Base-by-base conservation (phyloP, 2,797 vertebrate genomes). In the Nothura maculosa region DNA sequence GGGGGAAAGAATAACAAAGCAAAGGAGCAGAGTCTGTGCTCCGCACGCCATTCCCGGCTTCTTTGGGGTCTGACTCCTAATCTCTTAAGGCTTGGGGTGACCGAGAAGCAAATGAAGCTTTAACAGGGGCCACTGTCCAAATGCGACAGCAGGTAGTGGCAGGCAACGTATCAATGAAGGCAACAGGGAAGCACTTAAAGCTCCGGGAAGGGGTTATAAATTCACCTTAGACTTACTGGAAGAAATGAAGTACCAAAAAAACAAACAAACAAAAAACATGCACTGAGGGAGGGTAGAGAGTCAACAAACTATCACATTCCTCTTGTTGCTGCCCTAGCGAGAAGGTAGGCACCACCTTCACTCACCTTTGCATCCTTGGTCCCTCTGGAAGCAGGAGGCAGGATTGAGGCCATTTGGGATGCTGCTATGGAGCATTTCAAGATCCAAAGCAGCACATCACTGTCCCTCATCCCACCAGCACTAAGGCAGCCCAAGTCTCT, bases 361-460 rank as follows among this genome's bases (percentile, higher is more conserved):
- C 81, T 90, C 88, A 48, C 68, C 75, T 66, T 89, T 55, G 84
- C 68, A 87, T 57, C 5, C 86, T 90, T 84, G 61, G 90, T 92
- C 85, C 70, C 57, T 90, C 72, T 73, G 79, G 84, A 89, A 92
- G 81, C 70, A 48, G 64, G 67, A 84, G 70, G 47, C 21, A 34
- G 88, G 68, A 70, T 42, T 77, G 81, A 93, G 85, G 84, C 73
- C 61, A 61, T 64, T 74, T 36, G 1, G 75, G 86, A 92, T 57
- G 86, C 72, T 63, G 43, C 50, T 69, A 40, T 21, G 14, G 91
- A 38, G 50, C 10, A 40, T 79, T 91, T 42, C 81, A 79, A 89
- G 73, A 90, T 81, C 12, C 90, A 73, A 3, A 0, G 70, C n/a
- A 0, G 75, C 34, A 43, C 30, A 32, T n/a, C 6, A 0, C 60